Evolutionary conservation across 2,888 invertebrate species (phyloP), one percentile per base, ranked within the genome.

Genomic region (Drosophila birchii): DNA sequence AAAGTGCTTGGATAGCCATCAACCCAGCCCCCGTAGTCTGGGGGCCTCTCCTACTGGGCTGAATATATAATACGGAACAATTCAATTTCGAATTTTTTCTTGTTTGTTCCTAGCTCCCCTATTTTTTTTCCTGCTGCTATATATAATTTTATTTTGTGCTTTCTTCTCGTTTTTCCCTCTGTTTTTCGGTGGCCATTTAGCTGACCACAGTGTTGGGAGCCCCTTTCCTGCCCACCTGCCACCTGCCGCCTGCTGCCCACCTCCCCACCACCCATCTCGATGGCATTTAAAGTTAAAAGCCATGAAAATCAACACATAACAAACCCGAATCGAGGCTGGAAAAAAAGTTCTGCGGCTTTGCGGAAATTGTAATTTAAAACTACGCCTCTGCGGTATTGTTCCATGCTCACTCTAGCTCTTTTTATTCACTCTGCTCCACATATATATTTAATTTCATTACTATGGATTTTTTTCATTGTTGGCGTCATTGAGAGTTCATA

Each of bases 361-460:
- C 77, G 79, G 73, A 76, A 86, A 86, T 73, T 84, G 81, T 84
- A 79, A 81, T 86, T 86, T 72, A 60, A 69, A 83, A 76, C 76
- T 53, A 34, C 55, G 64, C 51, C 57, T 53, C 49, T 55, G 51
- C 47, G 53, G 45, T 61, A 57, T 68, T 75, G 59, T 53, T 58
- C 54, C 23, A 16, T 47, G 26, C 18, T 32, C 63, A 39, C 39
- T 67, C 14, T 20, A 32, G 29, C 29, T 56, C 16, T 20, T 34
- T 45, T 54, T 54, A 54, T 58, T 39, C 29, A 58, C 61, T 36
- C 38, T 23, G 64, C 41, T 62, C 44, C 44, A 55, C 44, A 55
- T 47, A 62, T 75, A 66, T 74, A 80, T 82, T 76, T 80, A 86
- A 80, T 86, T 83, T 77, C 64, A 72, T 80, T 86, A 76, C 70